These are phyloP conservation scores for Eueides isabella DNA, from an alignment of 1,140 invertebrate species.

Conservation along the genomic window DNA sequence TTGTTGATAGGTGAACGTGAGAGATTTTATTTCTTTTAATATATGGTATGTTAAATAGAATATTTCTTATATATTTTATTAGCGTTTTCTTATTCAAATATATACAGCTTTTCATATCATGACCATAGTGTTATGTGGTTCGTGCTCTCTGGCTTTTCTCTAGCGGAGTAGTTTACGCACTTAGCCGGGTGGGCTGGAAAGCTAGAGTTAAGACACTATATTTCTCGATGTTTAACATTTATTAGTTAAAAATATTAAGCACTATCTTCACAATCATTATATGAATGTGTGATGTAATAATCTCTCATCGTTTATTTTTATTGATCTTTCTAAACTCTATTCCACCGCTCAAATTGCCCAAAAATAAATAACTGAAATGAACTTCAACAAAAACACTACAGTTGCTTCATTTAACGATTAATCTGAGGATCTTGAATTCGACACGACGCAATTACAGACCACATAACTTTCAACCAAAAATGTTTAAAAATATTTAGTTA, in stretches of 20 bases:
- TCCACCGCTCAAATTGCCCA: not conserved
- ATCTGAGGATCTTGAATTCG: constrained; percentile 19
- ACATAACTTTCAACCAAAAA: constrained; percentile 35
- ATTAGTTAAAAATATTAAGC: too few species aligned
- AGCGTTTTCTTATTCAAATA: too few species aligned
- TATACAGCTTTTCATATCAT: too few species aligned
- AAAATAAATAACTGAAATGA: not conserved
- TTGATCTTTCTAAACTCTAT: not conserved
- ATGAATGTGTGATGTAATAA: not conserved
- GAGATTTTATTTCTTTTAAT: not conserved
- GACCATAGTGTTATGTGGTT: too few species aligned
- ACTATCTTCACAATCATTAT: not conserved
- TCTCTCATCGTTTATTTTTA: not conserved
- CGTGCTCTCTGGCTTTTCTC: too few species aligned
- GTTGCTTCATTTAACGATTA: constrained; percentile 31
- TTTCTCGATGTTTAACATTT: too few species aligned
- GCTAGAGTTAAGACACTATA: too few species aligned
- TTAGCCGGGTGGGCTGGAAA: too few species aligned
- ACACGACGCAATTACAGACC: constrained; percentile 14
- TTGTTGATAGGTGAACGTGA: not conserved
- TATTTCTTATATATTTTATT: too few species aligned
- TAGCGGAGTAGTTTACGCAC: too few species aligned
- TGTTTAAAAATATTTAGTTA: constrained; percentile 32
- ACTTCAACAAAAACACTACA: constrained; percentile 28
- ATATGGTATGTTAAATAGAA: too few species aligned